Percentiles rank a stretch among this genome's conserved stretches.
Evolutionary conservation across 2,113 vertebrate genomes (phyloP).

Genomic region (Otolemur garnettii): DNA sequence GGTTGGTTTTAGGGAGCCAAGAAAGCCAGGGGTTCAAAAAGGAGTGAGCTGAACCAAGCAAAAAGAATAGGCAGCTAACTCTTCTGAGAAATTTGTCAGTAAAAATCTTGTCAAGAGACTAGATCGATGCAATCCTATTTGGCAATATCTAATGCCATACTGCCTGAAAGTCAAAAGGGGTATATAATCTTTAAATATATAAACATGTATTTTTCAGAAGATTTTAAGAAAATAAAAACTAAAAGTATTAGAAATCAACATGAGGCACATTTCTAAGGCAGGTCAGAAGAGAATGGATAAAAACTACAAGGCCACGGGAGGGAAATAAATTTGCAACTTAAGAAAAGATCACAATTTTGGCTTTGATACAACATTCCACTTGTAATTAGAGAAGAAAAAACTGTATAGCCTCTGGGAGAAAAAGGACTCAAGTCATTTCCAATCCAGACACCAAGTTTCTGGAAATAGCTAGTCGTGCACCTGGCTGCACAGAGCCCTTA

Average conservation of each 20-base stretch:
- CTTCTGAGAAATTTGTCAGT: background rate
- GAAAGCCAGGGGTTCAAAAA: background rate
- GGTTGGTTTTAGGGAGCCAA: too few species aligned
- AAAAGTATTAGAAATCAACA: background rate
- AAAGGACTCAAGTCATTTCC: slow-evolving; percentile 30
- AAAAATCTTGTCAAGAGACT: background rate
- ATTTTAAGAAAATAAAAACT: background rate
- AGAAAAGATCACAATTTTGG: slow-evolving; percentile 56
- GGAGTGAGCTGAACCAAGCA: background rate
- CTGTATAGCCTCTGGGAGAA: slow-evolving; percentile 28
- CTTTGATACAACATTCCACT: slow-evolving; percentile 59
- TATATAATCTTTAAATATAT: background rate
- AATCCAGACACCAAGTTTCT: slow-evolving; percentile 36
- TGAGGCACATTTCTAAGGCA: background rate
- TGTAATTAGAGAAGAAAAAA: slow-evolving; percentile 70
- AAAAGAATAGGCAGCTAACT: background rate
- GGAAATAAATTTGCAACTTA: slow-evolving; percentile 45
- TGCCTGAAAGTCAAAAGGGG: background rate
- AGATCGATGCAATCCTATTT: background rate
- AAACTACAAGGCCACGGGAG: slow-evolving; percentile 27
- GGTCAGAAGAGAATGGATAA: slow-evolving; percentile 18
- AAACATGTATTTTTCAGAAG: slow-evolving; percentile 29
- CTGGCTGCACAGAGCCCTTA: slow-evolving; percentile 45
- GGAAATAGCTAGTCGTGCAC: slow-evolving; percentile 38
- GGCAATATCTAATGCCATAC: background rate